Conservation (phyloP, 2,888 invertebrate genomes). For the Pachliopta kotzebuea region DNA sequence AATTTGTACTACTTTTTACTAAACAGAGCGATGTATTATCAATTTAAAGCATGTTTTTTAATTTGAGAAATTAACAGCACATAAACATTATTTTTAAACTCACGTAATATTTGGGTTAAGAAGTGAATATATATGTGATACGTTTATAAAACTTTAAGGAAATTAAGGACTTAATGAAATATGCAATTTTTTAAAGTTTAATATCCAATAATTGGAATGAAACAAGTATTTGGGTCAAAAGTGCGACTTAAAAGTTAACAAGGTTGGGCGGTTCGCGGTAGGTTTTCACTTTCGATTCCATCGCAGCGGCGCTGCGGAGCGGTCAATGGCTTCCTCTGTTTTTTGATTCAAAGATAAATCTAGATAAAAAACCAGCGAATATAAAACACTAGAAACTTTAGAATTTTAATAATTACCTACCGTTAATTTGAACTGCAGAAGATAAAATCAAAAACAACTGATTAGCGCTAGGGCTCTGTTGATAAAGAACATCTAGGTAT, state of each 20-base stretch:
- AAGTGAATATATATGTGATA: too few relatives aligned
- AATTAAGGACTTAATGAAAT: background rate
- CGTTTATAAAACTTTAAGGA: too few relatives aligned
- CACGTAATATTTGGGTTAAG: too few relatives aligned
- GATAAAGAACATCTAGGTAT: too few relatives aligned
- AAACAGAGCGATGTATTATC: too few relatives aligned
- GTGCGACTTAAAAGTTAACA: slow-evolving; percentile 17
- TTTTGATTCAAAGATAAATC: background rate
- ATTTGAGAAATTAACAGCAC: too few relatives aligned
- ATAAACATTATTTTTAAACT: too few relatives aligned
- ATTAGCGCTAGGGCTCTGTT: too few relatives aligned
- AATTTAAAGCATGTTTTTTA: too few relatives aligned
- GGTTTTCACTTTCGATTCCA: slow-evolving; percentile 25
- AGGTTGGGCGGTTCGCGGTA: slow-evolving; percentile 21
- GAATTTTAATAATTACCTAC: background rate
- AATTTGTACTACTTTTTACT: too few relatives aligned
- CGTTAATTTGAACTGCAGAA: background rate
- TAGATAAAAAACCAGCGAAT: background rate
- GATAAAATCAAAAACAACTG: background rate
- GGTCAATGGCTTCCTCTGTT: slow-evolving; percentile 1
- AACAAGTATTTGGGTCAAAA: slow-evolving; percentile 24
- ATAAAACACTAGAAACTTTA: background rate
- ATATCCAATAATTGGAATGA: slow-evolving; percentile 10
- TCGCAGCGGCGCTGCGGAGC: slow-evolving; percentile 2
- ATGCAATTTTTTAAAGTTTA: background rate